These are phyloP conservation scores for Drosophila tripunctata DNA, from an alignment of 2,888 invertebrate genomes.

Conservation along the genomic window DNA sequence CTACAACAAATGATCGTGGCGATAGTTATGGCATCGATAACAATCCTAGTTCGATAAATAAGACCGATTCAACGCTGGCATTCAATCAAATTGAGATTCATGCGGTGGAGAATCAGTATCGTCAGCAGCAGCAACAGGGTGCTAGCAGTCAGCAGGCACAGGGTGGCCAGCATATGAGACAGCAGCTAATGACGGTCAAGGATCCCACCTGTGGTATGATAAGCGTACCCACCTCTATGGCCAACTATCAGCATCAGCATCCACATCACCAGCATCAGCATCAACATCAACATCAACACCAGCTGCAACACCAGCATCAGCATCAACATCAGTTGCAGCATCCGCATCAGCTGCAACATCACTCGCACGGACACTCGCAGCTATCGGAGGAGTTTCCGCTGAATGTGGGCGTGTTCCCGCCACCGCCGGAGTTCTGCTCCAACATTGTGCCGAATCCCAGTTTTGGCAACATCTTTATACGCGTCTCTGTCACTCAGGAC, in stretches of 20 bases:
- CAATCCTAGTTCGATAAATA: constrained; percentile 85
- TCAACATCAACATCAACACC: constrained; percentile 30
- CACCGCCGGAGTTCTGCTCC: constrained; percentile 87
- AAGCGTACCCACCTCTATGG: constrained; percentile 78
- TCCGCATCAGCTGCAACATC: constrained; percentile 41
- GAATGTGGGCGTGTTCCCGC: constrained; percentile 85
- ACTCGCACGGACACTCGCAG: constrained; percentile 72
- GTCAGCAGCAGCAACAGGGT: constrained; percentile 59
- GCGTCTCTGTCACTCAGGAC: constrained; percentile 91
- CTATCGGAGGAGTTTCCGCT: constrained; percentile 84
- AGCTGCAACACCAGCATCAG: constrained; percentile 49
- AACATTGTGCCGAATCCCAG: constrained; percentile 84
- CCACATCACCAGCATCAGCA: constrained; percentile 12
- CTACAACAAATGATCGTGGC: constrained; percentile 87
- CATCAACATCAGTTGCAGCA: constrained; percentile 30
- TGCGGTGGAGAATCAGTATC: constrained; percentile 86
- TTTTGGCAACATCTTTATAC: constrained; percentile 91
- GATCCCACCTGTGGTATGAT: constrained; percentile 82
- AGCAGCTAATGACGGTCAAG: constrained; percentile 79
- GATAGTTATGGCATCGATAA: constrained; percentile 88
- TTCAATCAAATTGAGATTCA: constrained; percentile 87
- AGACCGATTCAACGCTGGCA: constrained; percentile 85
- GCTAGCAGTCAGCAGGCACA: constrained; percentile 51
- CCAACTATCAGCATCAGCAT: constrained; percentile 43
- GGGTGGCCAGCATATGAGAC: constrained; percentile 59